Evolutionary conservation across 1,140 invertebrate species (phyloP), one percentile per base, ranked within the genome.

Genomic region (Thalassaphorura encarpata): DNA sequence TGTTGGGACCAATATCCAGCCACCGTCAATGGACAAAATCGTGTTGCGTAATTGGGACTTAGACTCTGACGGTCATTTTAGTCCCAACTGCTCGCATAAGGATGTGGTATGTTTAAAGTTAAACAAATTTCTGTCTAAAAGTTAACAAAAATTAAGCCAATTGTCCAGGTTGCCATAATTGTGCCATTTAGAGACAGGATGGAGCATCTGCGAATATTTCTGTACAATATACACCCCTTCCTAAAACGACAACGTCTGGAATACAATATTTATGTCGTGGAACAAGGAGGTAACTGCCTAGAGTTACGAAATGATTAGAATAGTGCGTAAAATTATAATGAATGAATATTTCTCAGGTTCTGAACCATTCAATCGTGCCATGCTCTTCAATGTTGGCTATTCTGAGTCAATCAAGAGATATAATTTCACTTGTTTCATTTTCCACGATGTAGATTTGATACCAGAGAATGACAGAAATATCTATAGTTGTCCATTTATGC

Each of bases 341-440:
- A n/a, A n/a, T n/a, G n/a, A n/a, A 62, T 63, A 58, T 60, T 54
- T 66, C 70, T 28, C 73, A 73, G 84, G 81, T 49, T 74, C 75
- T 24, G 77, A 77, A 8, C 76, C 78, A 16, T 97, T 97, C 70
- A 97, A 97, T 71, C 78, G 91, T 52, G 94, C 89, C 1, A 85
- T 87, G 76, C 75, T 97, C 43, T 88, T 97, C 83, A 97, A 97
- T 72, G 83, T 96, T n/a, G 94, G 92, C 6, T 96, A 84, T 71
- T 77, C 80, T 36, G 92, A 96, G 72, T 85, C 89, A 1, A 71
- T 83, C 60, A 87, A 87, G 68, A 28, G 47, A 24, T 31, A 26
- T 28, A 74, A 80, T 39, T 91, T 83, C 73, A 82, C 89, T 67
- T 97, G 92, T 73, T 94, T 93, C 72, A 83, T 96, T 59, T 96